These are phyloP conservation scores for Ochlodes sylvanus DNA, from an alignment of 2,888 invertebrate species.

Conservation along the genomic window DNA sequence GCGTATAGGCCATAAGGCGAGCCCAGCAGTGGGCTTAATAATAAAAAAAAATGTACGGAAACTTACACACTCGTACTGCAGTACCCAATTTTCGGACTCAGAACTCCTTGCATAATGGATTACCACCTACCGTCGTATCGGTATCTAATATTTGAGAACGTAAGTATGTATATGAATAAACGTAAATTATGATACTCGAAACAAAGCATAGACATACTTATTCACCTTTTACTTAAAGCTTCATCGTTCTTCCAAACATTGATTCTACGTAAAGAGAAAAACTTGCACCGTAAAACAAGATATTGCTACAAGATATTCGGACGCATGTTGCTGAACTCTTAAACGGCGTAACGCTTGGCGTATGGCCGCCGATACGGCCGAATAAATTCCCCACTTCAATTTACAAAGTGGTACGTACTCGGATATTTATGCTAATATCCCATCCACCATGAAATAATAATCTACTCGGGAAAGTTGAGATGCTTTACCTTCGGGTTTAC, in stretches of 20 bases:
- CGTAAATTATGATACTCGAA: too few species aligned
- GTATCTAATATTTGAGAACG: too few species aligned
- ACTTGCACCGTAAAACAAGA: constrained; percentile 18
- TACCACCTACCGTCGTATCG: too few species aligned
- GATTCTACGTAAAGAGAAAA: not conserved
- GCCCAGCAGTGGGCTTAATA: too few species aligned
- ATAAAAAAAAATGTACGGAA: too few species aligned
- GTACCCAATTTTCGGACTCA: too few species aligned
- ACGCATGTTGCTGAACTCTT: constrained; percentile 43
- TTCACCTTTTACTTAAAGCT: too few species aligned
- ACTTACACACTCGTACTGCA: too few species aligned
- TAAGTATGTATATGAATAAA: too few species aligned
- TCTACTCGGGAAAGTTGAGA: constrained; percentile 46
- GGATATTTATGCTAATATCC: constrained; percentile 53
- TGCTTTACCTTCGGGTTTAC: constrained; percentile 43
- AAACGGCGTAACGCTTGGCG: not conserved
- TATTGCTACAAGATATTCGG: not conserved
- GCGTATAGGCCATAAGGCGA: too few species aligned
- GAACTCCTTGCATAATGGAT: too few species aligned
- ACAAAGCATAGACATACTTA: too few species aligned
- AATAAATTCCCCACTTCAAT: constrained; percentile 46
- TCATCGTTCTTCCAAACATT: not conserved
- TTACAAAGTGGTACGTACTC: constrained; percentile 48
- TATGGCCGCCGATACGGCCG: constrained; percentile 33
- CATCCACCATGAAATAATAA: constrained; percentile 52